Percentiles rank a stretch among this genome's conserved stretches.
phyloP scores from a whole-genome alignment of 2,888 invertebrate genomes.

The Limenitis camilla region DNA sequence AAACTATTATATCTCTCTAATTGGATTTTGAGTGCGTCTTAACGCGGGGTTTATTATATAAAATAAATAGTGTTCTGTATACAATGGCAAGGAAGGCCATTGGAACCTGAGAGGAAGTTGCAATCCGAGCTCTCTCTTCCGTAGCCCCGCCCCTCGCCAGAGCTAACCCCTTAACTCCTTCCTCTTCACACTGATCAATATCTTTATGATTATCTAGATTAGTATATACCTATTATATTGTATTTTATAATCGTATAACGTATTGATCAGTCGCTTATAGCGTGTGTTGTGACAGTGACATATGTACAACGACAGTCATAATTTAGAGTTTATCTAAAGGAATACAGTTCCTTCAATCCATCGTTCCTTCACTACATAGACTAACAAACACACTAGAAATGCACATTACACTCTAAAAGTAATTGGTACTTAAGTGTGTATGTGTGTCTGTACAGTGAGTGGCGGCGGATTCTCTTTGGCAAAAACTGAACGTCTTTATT shows the following conservation, averaged over 20 bases:
- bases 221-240: no score
- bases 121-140: conserved; percentile 37
- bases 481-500: conserved; percentile 22
- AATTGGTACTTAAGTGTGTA: conserved; percentile 9
- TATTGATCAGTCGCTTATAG: no score
- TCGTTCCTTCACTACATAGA: no score
- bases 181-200: no score
- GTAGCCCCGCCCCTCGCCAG: conserved; percentile 25
- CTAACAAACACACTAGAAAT: not conserved
- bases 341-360: no score
- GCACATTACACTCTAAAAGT: not conserved
- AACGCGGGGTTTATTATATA: not conserved
- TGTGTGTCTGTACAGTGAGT: not conserved
- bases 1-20: no score
- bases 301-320: no score
- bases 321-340: no score
- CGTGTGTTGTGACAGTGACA: no score
- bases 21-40: not conserved
- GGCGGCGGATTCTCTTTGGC: conserved; percentile 23
- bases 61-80: not conserved
- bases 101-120: conserved; percentile 32
- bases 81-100: not conserved
- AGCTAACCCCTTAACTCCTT: conserved; percentile 2
- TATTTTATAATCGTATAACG: no score
- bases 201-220: no score